These are phyloP conservation scores for Porites lutea DNA, from an alignment of 64 coral and sea anemone genomes.

Conservation along the genomic window DNA sequence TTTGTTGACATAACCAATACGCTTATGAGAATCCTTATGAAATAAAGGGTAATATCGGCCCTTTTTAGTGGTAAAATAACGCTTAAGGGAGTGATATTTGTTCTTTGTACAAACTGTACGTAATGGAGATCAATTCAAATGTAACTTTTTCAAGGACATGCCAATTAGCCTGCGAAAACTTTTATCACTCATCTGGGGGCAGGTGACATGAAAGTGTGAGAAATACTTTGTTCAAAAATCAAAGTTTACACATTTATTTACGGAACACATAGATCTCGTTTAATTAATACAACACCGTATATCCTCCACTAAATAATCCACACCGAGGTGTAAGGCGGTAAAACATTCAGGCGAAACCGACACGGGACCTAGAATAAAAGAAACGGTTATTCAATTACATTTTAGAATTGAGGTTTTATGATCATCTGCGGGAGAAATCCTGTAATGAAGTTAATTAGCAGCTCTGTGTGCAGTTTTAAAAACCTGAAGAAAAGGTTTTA, in stretches of 20 bases:
- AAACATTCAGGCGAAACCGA: conserved; percentile 14
- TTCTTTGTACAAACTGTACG: conserved; percentile 43
- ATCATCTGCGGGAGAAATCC: neutral
- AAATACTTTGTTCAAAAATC: conserved; percentile 45
- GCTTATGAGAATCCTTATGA: conserved; percentile 8
- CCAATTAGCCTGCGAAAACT: conserved; percentile 33
- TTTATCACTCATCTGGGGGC: neutral
- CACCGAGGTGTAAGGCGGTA: neutral
- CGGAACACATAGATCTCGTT: conserved; percentile 25
- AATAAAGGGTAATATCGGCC: conserved; percentile 28
- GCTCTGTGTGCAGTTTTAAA: neutral
- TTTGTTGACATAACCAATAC: conserved; percentile 40
- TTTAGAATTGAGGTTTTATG: conserved; percentile 13
- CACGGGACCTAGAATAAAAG: neutral
- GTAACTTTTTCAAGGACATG: conserved; percentile 38
- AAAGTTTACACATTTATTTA: conserved; percentile 49
- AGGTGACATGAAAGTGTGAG: conserved; percentile 3
- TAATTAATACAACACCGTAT: conserved; percentile 42
- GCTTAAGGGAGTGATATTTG: conserved; percentile 4
- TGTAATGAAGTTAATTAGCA: conserved; percentile 14
- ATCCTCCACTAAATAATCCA: conserved; percentile 21
- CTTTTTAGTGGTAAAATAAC: conserved; percentile 37
- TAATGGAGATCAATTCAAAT: conserved; percentile 36
- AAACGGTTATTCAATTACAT: conserved; percentile 18
- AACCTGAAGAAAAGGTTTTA: neutral